These are phyloP conservation scores for Achroia grisella DNA, from an alignment of 1,140 invertebrate species.

Conservation along the genomic window DNA sequence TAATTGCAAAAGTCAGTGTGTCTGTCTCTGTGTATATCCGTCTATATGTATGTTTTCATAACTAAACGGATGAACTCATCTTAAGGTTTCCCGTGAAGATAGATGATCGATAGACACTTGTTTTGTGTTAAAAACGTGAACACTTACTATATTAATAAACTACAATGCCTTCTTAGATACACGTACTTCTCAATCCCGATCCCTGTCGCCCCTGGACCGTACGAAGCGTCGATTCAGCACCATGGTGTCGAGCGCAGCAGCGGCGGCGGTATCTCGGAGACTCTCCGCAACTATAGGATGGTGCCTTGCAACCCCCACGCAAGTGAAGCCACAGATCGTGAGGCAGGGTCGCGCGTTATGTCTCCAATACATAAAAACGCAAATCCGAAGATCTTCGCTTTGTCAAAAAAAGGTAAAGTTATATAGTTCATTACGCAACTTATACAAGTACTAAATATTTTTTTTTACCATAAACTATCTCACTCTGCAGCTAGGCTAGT, in stretches of 20 bases:
- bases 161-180: slow-evolving; percentile 7
- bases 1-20: no score
- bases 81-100: no score
- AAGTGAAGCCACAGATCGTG: slow-evolving; percentile 63
- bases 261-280: slow-evolving; percentile 54
- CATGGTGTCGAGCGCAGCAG: slow-evolving; percentile 56
- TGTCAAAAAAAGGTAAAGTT: slow-evolving; percentile 46
- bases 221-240: slow-evolving; percentile 63
- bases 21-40: no score
- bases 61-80: no score
- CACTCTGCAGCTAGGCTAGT: no score
- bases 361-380: slow-evolving; percentile 61
- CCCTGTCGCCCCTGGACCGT: slow-evolving; percentile 53
- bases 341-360: slow-evolving; percentile 61
- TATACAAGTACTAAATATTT: no score
- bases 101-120: no score
- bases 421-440: neutral
- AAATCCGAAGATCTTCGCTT: slow-evolving; percentile 48
- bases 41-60: no score
- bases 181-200: slow-evolving; percentile 27
- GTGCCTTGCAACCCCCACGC: slow-evolving; percentile 55
- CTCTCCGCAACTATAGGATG: slow-evolving; percentile 64
- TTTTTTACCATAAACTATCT: no score
- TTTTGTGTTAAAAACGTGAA: no score
- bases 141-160: neutral